Conservation (phyloP, 2,797 vertebrate species). For the Ciconia nigra region DNA sequence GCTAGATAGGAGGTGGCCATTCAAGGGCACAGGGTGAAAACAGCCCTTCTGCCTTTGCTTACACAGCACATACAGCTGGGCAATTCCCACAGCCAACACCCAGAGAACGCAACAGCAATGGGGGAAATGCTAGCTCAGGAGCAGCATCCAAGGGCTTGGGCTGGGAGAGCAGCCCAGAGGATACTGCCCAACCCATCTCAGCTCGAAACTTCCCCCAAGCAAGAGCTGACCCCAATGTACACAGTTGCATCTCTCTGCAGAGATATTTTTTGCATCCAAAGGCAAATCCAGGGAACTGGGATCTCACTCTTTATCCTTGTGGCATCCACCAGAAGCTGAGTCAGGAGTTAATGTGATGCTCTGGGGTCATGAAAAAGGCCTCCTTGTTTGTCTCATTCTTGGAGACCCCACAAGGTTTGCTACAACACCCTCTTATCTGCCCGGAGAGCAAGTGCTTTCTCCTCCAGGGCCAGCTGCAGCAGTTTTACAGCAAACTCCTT, state of each 20-base stretch:
- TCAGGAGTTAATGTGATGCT: neutral
- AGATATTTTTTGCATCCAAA: neutral
- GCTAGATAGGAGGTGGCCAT: constrained; percentile 12
- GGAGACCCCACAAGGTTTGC: neutral
- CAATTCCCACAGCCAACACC: neutral
- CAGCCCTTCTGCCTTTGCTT: constrained; percentile 52
- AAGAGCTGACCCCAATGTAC: neutral
- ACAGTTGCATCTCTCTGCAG: neutral
- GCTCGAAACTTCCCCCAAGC: fast-evolving
- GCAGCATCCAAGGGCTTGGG: neutral
- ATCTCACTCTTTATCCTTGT: neutral
- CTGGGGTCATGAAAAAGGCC: neutral
- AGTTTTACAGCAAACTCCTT: neutral
- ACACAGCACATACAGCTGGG: constrained; percentile 38
- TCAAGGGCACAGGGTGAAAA: constrained; percentile 39
- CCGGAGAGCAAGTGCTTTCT: neutral
- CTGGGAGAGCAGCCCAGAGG: neutral
- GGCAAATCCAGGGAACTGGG: neutral
- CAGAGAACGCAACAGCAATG: neutral
- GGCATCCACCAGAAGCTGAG: neutral
- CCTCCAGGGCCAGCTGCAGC: neutral
- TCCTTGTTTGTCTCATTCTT: neutral
- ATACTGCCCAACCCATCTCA: neutral
- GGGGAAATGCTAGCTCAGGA: neutral
- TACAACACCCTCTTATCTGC: neutral